Conservation (phyloP, 1,140 invertebrate species). For the Drosophila sucinea region DNA sequence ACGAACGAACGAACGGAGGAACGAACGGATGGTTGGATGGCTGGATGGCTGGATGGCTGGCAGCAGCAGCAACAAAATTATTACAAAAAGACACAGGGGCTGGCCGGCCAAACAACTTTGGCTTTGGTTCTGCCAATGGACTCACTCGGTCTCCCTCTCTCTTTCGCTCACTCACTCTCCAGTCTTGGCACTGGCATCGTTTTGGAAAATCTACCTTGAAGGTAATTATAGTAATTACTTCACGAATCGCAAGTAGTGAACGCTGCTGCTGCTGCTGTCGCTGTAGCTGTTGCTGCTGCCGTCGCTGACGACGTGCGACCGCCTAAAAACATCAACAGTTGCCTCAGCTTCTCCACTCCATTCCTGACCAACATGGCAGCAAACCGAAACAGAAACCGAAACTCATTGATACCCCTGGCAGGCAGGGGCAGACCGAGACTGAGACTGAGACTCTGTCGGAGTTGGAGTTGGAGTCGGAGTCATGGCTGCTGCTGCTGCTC, state of each 20-base stretch:
- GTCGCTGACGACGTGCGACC: constrained; percentile 80
- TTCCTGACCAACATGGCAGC: constrained; percentile 54
- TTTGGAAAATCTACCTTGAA: constrained; percentile 83
- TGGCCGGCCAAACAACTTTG: constrained; percentile 55
- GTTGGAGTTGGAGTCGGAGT: constrained; percentile 59
- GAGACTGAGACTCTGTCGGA: neutral
- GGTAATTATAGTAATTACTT: constrained; percentile 83
- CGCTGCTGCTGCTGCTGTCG: constrained; percentile 50
- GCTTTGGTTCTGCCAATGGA: constrained; percentile 54
- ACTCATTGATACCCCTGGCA: constrained; percentile 74
- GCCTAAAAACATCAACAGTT: constrained; percentile 83
- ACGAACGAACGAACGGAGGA: constrained; percentile 20
- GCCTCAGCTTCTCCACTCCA: constrained; percentile 31
- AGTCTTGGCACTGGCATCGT: constrained; percentile 65
- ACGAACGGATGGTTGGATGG: neutral
- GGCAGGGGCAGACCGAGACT: constrained; percentile 34
- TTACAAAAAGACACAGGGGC: constrained; percentile 63
- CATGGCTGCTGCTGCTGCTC: constrained; percentile 31
- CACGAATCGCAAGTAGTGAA: constrained; percentile 82
- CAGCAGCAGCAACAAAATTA: constrained; percentile 61
- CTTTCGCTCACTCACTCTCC: neutral
- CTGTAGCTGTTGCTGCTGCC: constrained; percentile 30
- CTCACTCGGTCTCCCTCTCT: neutral
- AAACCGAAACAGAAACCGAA: constrained; percentile 42
- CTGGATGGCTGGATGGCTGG: constrained; percentile 7